Base-by-base conservation (phyloP, 2,113 vertebrate genomes). In the Oncorhynchus keta region DNA sequence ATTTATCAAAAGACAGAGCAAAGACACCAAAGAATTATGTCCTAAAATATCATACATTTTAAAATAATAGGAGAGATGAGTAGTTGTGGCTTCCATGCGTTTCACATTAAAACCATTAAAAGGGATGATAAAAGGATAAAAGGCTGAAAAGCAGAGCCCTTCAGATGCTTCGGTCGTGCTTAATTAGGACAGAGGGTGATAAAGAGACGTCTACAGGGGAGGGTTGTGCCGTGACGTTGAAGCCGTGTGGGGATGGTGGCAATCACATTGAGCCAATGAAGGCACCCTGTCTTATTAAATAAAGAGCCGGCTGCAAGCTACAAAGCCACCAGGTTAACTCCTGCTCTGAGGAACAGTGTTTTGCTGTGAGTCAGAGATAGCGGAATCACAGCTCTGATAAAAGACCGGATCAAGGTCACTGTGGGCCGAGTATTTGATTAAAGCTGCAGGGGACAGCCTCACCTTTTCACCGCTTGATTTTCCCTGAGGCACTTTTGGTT, bases 231-330 rank as follows among this genome's bases (percentile, higher is more conserved):
- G 35, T 73, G 65, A 55, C 70, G 68, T 39, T 62, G n/a, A 65
- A 74, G 69, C 72, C 75, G 73, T 74, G 80, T 26, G 22, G 78
- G 75, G 78, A 83, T 66, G 76, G 70, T 35, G 48, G 79, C 26
- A 86, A 80, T 84, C 78, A 81, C 70, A 81, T 69, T 45, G 48
- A 68, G 72, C 78, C 82, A 80, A 86, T 83, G 84, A 90, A 80
- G 79, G 69, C 72, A 30, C 77, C 39, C 69, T 57, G 72, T 71
- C 83, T 85, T 76, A 86, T 90, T 86, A 85, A 83, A 87, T 4
- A 69, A 77, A 82, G 39, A 74, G 66, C 16, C 9, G 45, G 67
- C 73, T 74, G 61, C 84, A 82, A 79, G 85, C 79, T 79, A 79
- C 74, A 86, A 83, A 79, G 86, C 79, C 81, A 78, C 74, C 70